Percentiles rank a stretch among this genome's conserved stretches.
Evolutionary conservation across 2,113 vertebrate species (phyloP).

Genomic region (Pituophis catenifer): DNA sequence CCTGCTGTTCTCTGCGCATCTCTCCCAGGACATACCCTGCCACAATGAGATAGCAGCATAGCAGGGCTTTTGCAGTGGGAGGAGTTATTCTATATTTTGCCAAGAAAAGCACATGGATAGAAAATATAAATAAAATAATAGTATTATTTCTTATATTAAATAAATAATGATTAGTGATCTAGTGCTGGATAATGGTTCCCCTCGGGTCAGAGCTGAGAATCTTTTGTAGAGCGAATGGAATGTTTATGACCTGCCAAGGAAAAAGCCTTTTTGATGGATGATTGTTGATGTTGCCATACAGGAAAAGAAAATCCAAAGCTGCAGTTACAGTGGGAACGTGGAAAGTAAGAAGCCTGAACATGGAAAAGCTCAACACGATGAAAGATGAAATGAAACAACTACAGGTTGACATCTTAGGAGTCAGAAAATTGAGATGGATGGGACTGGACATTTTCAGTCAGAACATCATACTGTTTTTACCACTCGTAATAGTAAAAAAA

Average conservation of each 20-base stretch:
- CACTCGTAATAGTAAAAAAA: neutral
- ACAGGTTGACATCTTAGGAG: neutral
- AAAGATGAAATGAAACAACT: neutral
- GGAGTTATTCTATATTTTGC: neutral
- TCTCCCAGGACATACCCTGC: neutral
- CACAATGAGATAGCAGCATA: neutral
- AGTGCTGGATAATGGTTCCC: neutral
- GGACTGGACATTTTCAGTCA: neutral
- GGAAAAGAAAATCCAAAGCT: neutral
- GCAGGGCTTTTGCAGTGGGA: neutral
- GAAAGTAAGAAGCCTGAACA: neutral
- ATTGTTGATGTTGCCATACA: neutral
- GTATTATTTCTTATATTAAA: neutral
- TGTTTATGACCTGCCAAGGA: neutral
- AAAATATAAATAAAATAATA: neutral
- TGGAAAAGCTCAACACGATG: neutral
- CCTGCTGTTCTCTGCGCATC: neutral
- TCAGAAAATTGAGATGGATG: neutral
- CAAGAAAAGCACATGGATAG: neutral
- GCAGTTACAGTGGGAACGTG: neutral
- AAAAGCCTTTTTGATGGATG: neutral
- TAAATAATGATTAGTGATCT: neutral
- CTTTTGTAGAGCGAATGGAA: neutral
- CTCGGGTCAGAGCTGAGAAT: neutral
- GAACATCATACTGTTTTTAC: neutral